Evolutionary conservation across 2,888 invertebrate species (phyloP).

Genomic region (Agapostemon virescens): DNA sequence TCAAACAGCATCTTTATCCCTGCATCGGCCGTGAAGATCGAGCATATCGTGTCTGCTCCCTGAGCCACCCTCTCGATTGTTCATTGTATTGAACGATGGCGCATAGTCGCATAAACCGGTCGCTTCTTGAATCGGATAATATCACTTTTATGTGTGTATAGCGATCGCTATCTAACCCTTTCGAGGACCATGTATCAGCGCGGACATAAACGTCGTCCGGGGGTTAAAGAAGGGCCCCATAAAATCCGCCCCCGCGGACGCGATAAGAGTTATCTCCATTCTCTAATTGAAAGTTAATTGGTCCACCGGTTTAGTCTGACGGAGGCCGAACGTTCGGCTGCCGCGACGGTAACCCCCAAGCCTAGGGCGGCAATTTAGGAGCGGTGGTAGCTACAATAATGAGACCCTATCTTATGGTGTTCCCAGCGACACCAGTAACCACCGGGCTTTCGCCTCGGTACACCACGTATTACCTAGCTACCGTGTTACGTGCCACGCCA

Average conservation of each 20-base stretch:
- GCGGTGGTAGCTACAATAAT: conserved; percentile 72
- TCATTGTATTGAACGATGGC: conserved; percentile 8
- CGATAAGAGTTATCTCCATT: conserved; percentile 80
- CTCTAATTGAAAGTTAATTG: conserved; percentile 81
- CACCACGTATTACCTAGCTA: conserved; percentile 61
- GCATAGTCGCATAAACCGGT: conserved; percentile 34
- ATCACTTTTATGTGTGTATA: conserved; percentile 63
- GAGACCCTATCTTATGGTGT: conserved; percentile 74
- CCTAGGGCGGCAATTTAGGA: conserved; percentile 77
- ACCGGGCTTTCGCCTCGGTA: conserved; percentile 28
- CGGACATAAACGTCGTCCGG: conserved; percentile 73
- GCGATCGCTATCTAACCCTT: conserved; percentile 76
- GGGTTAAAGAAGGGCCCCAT: conserved; percentile 77
- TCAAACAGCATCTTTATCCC: not conserved
- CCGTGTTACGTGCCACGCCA: conserved; percentile 65
- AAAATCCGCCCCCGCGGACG: conserved; percentile 77
- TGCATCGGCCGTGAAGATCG: not conserved
- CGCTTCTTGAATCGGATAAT: conserved; percentile 65
- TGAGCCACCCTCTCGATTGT: not conserved
- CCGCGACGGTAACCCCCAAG: conserved; percentile 49
- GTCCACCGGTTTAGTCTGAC: conserved; percentile 76
- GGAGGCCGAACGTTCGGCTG: conserved; percentile 46
- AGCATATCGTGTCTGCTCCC: not conserved
- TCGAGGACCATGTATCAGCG: conserved; percentile 74
- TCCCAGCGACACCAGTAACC: conserved; percentile 48